Percentiles rank a stretch among this genome's conserved stretches.
These are phyloP conservation scores for Psammodynastes pulverulentus DNA, from an alignment of 2,113 vertebrate genomes.

Conservation along the genomic window DNA sequence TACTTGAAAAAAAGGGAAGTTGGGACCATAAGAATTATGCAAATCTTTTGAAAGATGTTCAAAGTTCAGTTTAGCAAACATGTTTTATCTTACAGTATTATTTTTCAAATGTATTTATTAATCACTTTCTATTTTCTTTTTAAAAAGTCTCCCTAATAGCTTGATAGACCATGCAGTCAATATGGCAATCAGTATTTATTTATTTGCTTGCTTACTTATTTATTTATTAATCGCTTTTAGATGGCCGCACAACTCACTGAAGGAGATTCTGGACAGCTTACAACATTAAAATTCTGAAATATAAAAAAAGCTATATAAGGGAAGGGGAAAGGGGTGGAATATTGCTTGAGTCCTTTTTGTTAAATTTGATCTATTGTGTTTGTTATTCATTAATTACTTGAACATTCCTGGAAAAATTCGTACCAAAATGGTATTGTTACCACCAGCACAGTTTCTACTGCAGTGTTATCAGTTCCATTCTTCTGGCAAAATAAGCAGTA, in stretches of 20 bases:
- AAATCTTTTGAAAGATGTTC: not conserved
- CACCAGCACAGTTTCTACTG: not conserved
- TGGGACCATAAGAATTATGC: not conserved
- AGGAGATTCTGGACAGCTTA: not conserved
- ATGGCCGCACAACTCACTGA: not conserved
- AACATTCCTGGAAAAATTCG: not conserved
- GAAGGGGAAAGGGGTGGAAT: not conserved
- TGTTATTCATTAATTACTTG: not conserved
- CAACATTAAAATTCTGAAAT: not conserved
- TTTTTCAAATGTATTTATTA: not conserved
- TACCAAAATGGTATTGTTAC: not conserved
- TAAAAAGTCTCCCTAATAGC: not conserved
- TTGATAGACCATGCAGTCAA: not conserved
- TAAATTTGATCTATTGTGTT: not conserved
- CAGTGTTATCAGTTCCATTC: not conserved
- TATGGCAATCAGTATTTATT: not conserved
- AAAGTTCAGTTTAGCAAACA: not conserved
- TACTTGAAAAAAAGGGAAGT: not conserved
- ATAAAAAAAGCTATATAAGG: not conserved
- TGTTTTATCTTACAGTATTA: not conserved
- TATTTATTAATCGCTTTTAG: not conserved
- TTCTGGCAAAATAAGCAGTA: not conserved
- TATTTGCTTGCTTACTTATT: not conserved
- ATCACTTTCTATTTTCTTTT: not conserved
- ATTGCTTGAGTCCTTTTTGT: not conserved